Percentiles rank a stretch among this genome's conserved stretches.
phyloP scores from a whole-genome alignment of 1,140 invertebrate genomes.

The Carposina sasakii region DNA sequence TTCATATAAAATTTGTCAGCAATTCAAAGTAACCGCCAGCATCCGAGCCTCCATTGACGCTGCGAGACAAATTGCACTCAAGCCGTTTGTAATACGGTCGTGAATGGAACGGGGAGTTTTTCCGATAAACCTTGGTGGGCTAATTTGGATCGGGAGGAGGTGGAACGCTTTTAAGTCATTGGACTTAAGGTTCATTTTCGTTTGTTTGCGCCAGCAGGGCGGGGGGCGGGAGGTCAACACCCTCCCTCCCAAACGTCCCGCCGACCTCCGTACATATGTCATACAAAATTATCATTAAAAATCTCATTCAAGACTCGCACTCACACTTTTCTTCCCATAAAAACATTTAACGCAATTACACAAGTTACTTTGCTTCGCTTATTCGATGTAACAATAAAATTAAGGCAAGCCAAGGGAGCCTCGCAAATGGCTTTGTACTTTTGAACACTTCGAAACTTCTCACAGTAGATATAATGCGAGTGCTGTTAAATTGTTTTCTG shows the following conservation, averaged over 20 bases:
- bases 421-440: too few species aligned
- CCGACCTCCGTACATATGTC: too few species aligned
- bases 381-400: too few species aligned
- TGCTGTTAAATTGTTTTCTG: too few species aligned
- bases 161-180: slow-evolving; percentile 28
- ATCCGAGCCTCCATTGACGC: not conserved
- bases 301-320: too few species aligned
- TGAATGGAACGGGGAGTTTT: slow-evolving; percentile 51
- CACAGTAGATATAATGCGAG: too few species aligned
- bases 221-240: slow-evolving; percentile 50
- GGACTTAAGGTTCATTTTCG: slow-evolving; percentile 46
- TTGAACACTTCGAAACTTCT: too few species aligned
- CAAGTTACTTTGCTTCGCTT: too few species aligned
- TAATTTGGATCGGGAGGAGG: slow-evolving; percentile 23
- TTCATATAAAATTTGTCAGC: slow-evolving; percentile 7
- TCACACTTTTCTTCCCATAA: too few species aligned
- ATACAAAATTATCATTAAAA: too few species aligned
- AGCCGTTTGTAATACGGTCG: slow-evolving; percentile 48
- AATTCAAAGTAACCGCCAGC: slow-evolving; percentile 11
- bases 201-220: slow-evolving; percentile 19
- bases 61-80: slow-evolving; percentile 49
- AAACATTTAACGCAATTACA: too few species aligned
- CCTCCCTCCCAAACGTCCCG: slow-evolving; percentile 31
- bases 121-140: slow-evolving; percentile 45
- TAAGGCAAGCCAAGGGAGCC: too few species aligned